Percentiles rank a stretch among this genome's conserved stretches.
Conservation (phyloP, 1,140 invertebrate species). For the Lethrus apterus region DNA sequence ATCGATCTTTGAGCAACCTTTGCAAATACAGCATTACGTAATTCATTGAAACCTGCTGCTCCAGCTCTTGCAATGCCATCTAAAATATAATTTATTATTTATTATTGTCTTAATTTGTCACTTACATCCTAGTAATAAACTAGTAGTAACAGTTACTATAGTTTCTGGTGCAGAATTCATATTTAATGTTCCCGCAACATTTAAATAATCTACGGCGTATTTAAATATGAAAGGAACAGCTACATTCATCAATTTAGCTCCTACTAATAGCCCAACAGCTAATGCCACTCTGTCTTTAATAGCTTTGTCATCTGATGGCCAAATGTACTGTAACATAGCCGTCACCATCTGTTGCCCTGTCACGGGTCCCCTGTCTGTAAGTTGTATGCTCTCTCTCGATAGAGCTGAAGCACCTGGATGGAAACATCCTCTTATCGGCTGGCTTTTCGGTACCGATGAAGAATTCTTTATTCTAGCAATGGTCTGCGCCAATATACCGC, state of each 20-base stretch:
- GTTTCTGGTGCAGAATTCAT: constrained; percentile 67
- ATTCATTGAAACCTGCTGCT: constrained; percentile 89
- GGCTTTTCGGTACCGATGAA: constrained; percentile 28
- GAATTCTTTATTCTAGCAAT: constrained; percentile 22
- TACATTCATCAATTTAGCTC: constrained; percentile 85
- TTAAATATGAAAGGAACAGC: constrained; percentile 97
- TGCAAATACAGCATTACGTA: constrained; percentile 96
- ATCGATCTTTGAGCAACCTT: constrained; percentile 98
- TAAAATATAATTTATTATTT: constrained; percentile 39
- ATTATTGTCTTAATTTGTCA: constrained; percentile 24
- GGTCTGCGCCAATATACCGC: constrained; percentile 26
- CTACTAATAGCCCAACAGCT: constrained; percentile 71
- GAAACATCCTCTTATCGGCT: constrained; percentile 65
- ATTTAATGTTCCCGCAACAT: constrained; percentile 51
- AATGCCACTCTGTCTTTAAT: constrained; percentile 77
- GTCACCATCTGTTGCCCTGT: constrained; percentile 73
- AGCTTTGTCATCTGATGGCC: constrained; percentile 84
- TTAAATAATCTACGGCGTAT: constrained; percentile 84
- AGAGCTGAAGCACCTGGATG: constrained; percentile 76
- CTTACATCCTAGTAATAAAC: constrained; percentile 88
- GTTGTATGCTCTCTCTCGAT: constrained; percentile 55
- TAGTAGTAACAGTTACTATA: constrained; percentile 62
- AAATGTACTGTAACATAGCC: constrained; percentile 87
- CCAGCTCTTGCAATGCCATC: constrained; percentile 89
- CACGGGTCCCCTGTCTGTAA: constrained; percentile 50